phyloP scores from a whole-genome alignment of 2,797 vertebrate species.

The Paratrypauchen microcephalus region DNA sequence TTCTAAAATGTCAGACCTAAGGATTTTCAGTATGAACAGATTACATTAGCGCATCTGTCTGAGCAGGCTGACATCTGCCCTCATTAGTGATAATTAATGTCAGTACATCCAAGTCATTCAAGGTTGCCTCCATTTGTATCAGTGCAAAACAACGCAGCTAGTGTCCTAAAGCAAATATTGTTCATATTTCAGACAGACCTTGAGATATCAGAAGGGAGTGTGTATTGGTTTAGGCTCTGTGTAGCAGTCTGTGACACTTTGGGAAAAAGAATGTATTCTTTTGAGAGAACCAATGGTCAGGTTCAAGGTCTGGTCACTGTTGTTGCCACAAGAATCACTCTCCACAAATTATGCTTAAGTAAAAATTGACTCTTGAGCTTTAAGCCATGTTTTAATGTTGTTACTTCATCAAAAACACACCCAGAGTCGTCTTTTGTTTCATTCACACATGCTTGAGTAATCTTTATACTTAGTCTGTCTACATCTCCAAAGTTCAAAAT shows the following conservation, averaged over 20 bases:
- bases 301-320: slow-evolving; percentile 41
- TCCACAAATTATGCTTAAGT: too few species aligned
- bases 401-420: too few species aligned
- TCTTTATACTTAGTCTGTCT: too few species aligned
- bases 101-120: neutral
- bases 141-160: slow-evolving; percentile 3
- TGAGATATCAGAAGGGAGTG: slow-evolving; percentile 14
- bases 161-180: slow-evolving; percentile 11
- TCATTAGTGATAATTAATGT: slow-evolving; percentile 3
- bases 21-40: neutral
- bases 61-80: neutral
- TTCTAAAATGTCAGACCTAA: neutral
- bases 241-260: slow-evolving; percentile 6
- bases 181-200: slow-evolving; percentile 1
- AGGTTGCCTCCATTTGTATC: neutral
- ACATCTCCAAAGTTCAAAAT: too few species aligned
- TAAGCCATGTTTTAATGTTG: too few species aligned
- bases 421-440: too few species aligned
- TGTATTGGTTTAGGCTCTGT: slow-evolving; percentile 5
- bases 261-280: slow-evolving; percentile 9
- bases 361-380: too few species aligned
- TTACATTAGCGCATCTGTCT: neutral
- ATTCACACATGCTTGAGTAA: too few species aligned
- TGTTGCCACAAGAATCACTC: too few species aligned
- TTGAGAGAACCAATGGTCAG: slow-evolving; percentile 12